phyloP scores from a whole-genome alignment of 2,888 invertebrate species.

The Apoderus coryli region DNA sequence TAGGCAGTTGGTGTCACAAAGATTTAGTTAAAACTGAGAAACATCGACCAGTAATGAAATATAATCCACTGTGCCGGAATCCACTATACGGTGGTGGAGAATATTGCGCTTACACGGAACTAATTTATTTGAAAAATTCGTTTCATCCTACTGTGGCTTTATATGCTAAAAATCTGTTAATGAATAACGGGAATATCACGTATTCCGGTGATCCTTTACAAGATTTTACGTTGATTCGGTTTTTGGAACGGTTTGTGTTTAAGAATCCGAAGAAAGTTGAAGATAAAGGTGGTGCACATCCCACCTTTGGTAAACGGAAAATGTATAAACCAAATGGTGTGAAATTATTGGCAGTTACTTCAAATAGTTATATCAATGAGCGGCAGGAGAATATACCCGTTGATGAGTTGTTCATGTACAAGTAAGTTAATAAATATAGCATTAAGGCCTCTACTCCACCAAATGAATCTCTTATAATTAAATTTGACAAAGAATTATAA shows the following conservation, averaged over 20 bases:
- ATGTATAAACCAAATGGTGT: slow-evolving; percentile 56
- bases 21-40: slow-evolving; percentile 6
- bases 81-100: slow-evolving; percentile 73
- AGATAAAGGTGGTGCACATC: slow-evolving; percentile 44
- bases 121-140: slow-evolving; percentile 55
- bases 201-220: slow-evolving; percentile 89
- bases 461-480: no score
- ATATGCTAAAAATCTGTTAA: slow-evolving; percentile 68
- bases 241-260: slow-evolving; percentile 85
- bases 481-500: no score
- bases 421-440: no score
- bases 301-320: slow-evolving; percentile 48
- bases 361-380: slow-evolving; percentile 51
- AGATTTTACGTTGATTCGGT: slow-evolving; percentile 81
- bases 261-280: slow-evolving; percentile 71
- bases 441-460: no score
- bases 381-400: slow-evolving; percentile 65
- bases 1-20: slow-evolving; percentile 25
- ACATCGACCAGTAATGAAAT: slow-evolving; percentile 31
- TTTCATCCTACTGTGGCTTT: slow-evolving; percentile 86
- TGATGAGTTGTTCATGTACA: slow-evolving; percentile 75
- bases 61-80: slow-evolving; percentile 62
- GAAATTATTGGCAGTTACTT: slow-evolving; percentile 58
- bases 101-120: slow-evolving; percentile 55
- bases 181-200: slow-evolving; percentile 56